Base-by-base conservation (phyloP, 2,113 vertebrate genomes). In the Anarhynchus alexandrinus region DNA sequence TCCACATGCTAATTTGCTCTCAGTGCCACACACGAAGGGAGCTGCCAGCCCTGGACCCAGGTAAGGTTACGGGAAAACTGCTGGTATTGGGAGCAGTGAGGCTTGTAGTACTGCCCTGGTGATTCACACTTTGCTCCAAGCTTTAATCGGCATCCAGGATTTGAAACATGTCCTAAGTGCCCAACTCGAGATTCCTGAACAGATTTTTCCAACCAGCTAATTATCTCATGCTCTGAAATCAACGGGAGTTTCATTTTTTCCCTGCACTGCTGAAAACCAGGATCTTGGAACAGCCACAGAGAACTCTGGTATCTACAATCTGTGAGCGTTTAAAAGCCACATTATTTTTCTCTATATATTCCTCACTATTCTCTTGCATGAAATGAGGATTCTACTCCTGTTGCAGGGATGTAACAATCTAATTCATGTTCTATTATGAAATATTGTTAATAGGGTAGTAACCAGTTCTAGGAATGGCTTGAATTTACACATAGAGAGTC, bases 1-100 rank as follows among this genome's bases (percentile, higher is more conserved):
- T 64, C 98, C 98, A 57, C 98, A 97, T 6, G 86, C 97, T 86
- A 98, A 98, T 90, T 97, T 97, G 89, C 96, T 99, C 85, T 97
- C 98, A 20, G 97, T 98, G 81, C 97, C 97, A 4, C 98, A 97
- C 86, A 97, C 92, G 66, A 98, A 96, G 9, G 97, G 98, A 89
- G 81, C 96, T 17, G 88, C 96, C 78, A 98, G 96, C 43, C 93
- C 97, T 23, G 98, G 97, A 22, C 85, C 98, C 93, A 99, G 99
- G 99, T 99, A 95, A 98, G 97, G 54, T 80, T 89, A 51, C 5
- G 8, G 71, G n/a, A 80, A 82, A 70, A 70, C 21, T 82, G 27
- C 20, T 76, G 62, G 7, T 57, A 21, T 36, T 64, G n/a, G 40
- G 47, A 71, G 30, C 32, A 83, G 29, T 43, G 47, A 77, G 26